A percentile compares a stretch with the other conserved stretches of the same genome.
phyloP scores from a whole-genome alignment of 2,888 invertebrate species.

The Chaetogeoica ovagalla region DNA sequence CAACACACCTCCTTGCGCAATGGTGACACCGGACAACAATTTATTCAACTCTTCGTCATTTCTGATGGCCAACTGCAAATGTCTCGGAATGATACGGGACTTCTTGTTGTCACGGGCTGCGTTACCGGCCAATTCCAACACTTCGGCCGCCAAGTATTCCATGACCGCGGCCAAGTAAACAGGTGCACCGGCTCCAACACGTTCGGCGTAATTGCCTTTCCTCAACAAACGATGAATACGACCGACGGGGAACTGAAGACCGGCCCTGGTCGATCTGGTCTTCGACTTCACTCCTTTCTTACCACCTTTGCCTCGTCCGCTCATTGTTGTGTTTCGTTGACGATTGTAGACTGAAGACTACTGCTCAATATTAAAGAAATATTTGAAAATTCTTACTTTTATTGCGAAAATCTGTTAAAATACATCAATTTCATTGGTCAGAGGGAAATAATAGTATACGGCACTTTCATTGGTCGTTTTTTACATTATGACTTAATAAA shows the following conservation, averaged over 20 bases:
- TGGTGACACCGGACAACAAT: constrained; percentile 72
- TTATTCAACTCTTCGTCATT: constrained; percentile 83
- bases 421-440: too few species aligned
- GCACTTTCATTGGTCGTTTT: too few species aligned
- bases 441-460: too few species aligned
- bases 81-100: constrained; percentile 74
- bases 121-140: constrained; percentile 68
- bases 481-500: too few species aligned
- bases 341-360: too few species aligned
- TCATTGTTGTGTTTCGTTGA: background rate
- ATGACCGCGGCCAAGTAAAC: constrained; percentile 66
- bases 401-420: too few species aligned
- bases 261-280: constrained; percentile 64
- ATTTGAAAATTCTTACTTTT: too few species aligned
- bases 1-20: constrained; percentile 82
- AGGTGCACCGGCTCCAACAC: constrained; percentile 64
- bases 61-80: constrained; percentile 77
- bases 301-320: background rate
- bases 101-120: constrained; percentile 71
- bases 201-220: constrained; percentile 67
- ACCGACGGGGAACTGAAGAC: constrained; percentile 65
- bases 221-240: constrained; percentile 65
- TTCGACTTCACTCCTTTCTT: constrained; percentile 60
- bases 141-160: constrained; percentile 72
- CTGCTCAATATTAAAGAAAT: too few species aligned